Percentiles rank a stretch among this genome's conserved stretches.
These are phyloP conservation scores for Corythornis cristatus DNA, from an alignment of 2,113 vertebrate species.

Conservation along the genomic window DNA sequence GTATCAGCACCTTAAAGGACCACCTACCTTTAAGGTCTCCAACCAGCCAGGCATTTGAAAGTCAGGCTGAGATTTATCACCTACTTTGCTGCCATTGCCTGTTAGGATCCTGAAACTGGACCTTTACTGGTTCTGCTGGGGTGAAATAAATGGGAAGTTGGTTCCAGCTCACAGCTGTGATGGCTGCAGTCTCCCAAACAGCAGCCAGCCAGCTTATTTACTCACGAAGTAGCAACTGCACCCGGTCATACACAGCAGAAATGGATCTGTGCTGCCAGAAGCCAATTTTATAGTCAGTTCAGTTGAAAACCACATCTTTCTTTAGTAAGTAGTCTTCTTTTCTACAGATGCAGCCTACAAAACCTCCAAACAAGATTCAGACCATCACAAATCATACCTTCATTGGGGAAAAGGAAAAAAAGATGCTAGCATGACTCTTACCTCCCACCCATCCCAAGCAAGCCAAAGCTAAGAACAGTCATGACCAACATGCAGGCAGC, in stretches of 20 bases:
- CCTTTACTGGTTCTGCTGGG: background rate
- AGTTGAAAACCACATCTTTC: background rate
- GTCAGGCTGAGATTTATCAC: background rate
- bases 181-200: accelerated
- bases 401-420: background rate
- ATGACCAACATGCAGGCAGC: background rate
- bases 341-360: background rate
- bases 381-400: background rate
- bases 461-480: background rate
- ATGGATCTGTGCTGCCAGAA: background rate
- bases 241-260: background rate
- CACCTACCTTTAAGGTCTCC: background rate
- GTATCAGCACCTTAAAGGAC: background rate
- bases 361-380: background rate
- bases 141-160: background rate
- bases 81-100: background rate
- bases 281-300: background rate
- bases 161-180: background rate
- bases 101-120: background rate
- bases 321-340: background rate
- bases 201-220: background rate
- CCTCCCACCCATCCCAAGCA: background rate
- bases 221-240: background rate
- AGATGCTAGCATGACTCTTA: background rate
- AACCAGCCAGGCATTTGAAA: background rate